Evolutionary conservation across 2,113 vertebrate species (phyloP).

Genomic region (Meriones unguiculatus): DNA sequence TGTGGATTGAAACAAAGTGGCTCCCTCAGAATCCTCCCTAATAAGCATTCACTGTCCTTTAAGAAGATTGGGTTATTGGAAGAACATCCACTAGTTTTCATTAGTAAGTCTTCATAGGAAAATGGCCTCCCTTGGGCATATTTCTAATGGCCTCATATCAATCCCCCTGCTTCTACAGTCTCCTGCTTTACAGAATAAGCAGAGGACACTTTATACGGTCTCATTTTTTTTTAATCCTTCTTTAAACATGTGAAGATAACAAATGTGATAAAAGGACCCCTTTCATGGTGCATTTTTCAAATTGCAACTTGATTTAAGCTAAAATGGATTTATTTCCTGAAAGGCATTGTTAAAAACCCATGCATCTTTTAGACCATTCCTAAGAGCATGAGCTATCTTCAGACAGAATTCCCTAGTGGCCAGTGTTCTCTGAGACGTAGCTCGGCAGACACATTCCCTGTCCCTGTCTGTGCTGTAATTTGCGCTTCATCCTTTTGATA

Average conservation of each 20-base stretch:
- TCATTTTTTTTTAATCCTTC: background rate
- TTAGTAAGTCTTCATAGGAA: background rate
- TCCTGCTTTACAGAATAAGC: background rate
- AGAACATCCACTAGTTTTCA: background rate
- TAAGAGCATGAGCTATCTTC: background rate
- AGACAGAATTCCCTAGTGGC: background rate
- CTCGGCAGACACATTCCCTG: background rate
- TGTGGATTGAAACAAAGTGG: background rate
- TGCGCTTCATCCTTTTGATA: background rate
- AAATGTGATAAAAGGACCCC: background rate
- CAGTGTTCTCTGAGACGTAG: fast-evolving
- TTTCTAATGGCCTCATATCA: background rate
- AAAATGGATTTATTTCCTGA: slow-evolving; percentile 14
- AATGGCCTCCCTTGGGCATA: background rate
- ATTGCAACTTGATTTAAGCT: slow-evolving; percentile 22
- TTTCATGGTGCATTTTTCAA: background rate
- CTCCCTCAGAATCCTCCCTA: background rate
- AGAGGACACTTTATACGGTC: background rate
- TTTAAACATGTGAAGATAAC: background rate
- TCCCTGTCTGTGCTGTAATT: background rate
- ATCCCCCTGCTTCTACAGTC: background rate
- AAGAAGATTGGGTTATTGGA: background rate
- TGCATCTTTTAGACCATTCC: background rate
- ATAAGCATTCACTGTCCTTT: background rate
- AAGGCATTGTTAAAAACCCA: background rate